Evolutionary conservation across 2,113 vertebrate genomes (phyloP).

Genomic region (Ochotona curzoniae): DNA sequence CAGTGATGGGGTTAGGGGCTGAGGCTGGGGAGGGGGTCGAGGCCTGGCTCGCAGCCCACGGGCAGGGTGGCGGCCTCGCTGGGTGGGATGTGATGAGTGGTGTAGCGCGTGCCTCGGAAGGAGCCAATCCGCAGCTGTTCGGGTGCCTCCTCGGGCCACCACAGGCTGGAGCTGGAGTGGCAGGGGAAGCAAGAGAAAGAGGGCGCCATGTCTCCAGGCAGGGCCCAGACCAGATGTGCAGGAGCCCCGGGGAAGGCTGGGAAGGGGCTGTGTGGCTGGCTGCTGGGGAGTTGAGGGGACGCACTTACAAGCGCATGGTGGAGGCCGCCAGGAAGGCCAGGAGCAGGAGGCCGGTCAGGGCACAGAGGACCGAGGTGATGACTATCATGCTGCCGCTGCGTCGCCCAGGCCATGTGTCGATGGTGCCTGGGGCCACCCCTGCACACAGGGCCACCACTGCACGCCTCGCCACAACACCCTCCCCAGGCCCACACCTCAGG

Average conservation of each 20-base stretch:
- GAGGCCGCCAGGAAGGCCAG: slow-evolving; percentile 65
- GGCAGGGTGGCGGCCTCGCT: slow-evolving; percentile 39
- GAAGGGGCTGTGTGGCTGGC: accelerated
- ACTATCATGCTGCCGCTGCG: slow-evolving; percentile 71
- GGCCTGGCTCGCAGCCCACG: not conserved
- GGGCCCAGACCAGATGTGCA: not conserved
- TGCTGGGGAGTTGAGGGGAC: accelerated
- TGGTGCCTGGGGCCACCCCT: slow-evolving; percentile 71
- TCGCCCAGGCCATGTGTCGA: slow-evolving; percentile 29
- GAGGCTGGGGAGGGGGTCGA: slow-evolving; percentile 63
- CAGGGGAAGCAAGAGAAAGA: not conserved
- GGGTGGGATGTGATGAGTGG: slow-evolving; percentile 85
- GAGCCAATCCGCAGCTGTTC: slow-evolving; percentile 23
- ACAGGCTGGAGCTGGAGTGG: slow-evolving; percentile 69
- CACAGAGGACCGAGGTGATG: slow-evolving; percentile 81
- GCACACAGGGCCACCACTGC: not conserved
- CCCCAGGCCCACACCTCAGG: not conserved
- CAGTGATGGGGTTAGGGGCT: not conserved
- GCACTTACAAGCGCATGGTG: slow-evolving; percentile 69
- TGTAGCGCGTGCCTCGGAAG: slow-evolving; percentile 79
- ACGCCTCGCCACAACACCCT: not conserved
- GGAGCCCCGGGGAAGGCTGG: too few relatives aligned
- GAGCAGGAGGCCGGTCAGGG: slow-evolving; percentile 75
- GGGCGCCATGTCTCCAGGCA: not conserved
- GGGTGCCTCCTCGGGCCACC: slow-evolving; percentile 55